Evolutionary conservation across 2,113 vertebrate species (phyloP).

Genomic region (Pogona vitticeps): DNA sequence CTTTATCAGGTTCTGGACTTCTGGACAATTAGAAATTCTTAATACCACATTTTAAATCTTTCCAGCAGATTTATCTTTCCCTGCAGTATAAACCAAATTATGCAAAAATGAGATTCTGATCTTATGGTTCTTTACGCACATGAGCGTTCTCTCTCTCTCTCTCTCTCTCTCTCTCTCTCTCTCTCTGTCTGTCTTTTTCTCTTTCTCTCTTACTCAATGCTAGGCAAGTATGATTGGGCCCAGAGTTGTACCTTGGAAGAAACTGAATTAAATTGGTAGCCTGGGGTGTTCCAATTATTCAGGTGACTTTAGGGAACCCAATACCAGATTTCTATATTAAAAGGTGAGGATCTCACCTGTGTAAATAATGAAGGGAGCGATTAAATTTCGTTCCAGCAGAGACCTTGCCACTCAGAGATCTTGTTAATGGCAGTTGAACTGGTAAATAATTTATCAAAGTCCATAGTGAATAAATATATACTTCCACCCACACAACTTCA

Average conservation of each 20-base stretch:
- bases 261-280: constrained; percentile 42
- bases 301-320: constrained; percentile 61
- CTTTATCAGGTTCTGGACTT: constrained; percentile 42
- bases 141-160: constrained; percentile 8
- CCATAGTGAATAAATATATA: constrained; percentile 73
- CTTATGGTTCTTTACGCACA: constrained; percentile 15
- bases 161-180: constrained; percentile 34
- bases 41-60: constrained; percentile 16
- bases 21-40: constrained; percentile 45
- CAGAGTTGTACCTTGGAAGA: constrained; percentile 5
- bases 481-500: constrained; percentile 69
- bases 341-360: constrained; percentile 64
- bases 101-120: constrained; percentile 36
- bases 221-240: background rate
- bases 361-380: constrained; percentile 60
- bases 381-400: constrained; percentile 73
- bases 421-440: constrained; percentile 72
- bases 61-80: constrained; percentile 9
- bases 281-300: constrained; percentile 50
- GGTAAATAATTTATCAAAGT: constrained; percentile 82
- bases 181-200: background rate
- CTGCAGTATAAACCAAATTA: constrained; percentile 28
- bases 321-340: constrained; percentile 57
- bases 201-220: constrained; percentile 24
- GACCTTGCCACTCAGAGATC: constrained; percentile 68